phyloP scores from a whole-genome alignment of 2,113 vertebrate genomes.

The Pteruthius melanotis region DNA sequence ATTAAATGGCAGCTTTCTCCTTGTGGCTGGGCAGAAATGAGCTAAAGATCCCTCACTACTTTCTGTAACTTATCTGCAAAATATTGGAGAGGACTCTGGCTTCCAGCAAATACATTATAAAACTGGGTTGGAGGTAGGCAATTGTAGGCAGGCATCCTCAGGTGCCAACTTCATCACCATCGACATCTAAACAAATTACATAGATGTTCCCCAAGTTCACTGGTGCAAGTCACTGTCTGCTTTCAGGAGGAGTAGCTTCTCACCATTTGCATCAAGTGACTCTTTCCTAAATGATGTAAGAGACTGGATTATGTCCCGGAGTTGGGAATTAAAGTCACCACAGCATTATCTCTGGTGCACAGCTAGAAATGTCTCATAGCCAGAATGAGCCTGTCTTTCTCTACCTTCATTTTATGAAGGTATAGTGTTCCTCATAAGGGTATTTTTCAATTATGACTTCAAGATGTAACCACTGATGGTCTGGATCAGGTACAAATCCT shows the following conservation, averaged over 20 bases:
- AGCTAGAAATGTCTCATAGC: neutral
- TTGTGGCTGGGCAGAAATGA: neutral
- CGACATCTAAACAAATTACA: neutral
- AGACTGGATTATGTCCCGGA: rapidly evolving
- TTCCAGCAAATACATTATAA: neutral
- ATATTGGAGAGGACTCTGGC: neutral
- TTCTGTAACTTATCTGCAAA: neutral
- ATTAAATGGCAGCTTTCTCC: neutral
- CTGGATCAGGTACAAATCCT: neutral
- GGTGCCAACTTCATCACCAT: neutral
- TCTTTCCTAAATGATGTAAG: neutral
- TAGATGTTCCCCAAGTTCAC: neutral
- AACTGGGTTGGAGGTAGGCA: neutral
- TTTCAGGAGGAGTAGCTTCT: neutral
- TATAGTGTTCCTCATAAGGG: neutral
- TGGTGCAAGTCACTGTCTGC: too few relatives aligned
- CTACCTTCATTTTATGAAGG: neutral
- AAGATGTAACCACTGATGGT: neutral
- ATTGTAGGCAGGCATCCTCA: neutral
- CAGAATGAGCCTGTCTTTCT: neutral
- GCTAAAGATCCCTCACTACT: neutral
- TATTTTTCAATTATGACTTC: neutral
- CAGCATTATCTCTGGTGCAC: neutral
- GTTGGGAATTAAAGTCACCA: neutral
- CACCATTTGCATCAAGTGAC: neutral